These are phyloP conservation scores for Rhizomys pruinosus DNA, from an alignment of 2,113 vertebrate species.

Conservation along the genomic window DNA sequence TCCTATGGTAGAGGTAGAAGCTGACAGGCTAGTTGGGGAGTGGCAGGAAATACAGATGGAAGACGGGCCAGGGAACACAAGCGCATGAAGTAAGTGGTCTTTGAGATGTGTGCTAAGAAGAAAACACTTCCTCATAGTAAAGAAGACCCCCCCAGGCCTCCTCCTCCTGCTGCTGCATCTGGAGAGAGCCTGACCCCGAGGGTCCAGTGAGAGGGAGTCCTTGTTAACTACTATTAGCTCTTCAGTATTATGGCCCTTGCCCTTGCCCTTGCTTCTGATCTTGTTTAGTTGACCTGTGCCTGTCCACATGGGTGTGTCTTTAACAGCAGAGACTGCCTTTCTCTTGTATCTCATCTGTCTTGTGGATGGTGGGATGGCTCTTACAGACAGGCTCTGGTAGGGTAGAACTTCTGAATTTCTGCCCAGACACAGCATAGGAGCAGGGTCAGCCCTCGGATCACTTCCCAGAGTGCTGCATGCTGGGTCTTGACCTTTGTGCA, in stretches of 20 bases:
- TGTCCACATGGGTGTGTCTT: background rate
- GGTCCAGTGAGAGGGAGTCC: background rate
- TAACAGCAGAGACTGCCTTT: background rate
- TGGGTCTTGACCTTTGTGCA: background rate
- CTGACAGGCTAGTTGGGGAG: background rate
- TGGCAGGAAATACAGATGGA: too few relatives aligned
- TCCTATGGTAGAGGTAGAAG: background rate
- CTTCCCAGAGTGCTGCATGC: background rate
- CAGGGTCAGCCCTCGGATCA: background rate
- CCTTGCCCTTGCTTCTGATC: background rate
- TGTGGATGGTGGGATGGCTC: background rate
- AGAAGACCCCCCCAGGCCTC: too few relatives aligned
- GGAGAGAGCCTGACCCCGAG: background rate
- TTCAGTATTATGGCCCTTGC: background rate
- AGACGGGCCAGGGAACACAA: background rate
- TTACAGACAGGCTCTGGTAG: background rate
- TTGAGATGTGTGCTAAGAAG: background rate
- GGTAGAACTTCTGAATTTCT: background rate
- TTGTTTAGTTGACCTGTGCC: background rate
- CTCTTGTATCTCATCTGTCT: background rate
- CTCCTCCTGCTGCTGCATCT: background rate
- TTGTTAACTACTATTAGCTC: too few relatives aligned
- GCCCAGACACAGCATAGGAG: background rate
- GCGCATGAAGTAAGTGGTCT: too few relatives aligned
- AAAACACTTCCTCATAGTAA: background rate